Percentiles rank a stretch among this genome's conserved stretches.
Evolutionary conservation across 2,888 invertebrate species (phyloP).

Genomic region (Apodemia zela): DNA sequence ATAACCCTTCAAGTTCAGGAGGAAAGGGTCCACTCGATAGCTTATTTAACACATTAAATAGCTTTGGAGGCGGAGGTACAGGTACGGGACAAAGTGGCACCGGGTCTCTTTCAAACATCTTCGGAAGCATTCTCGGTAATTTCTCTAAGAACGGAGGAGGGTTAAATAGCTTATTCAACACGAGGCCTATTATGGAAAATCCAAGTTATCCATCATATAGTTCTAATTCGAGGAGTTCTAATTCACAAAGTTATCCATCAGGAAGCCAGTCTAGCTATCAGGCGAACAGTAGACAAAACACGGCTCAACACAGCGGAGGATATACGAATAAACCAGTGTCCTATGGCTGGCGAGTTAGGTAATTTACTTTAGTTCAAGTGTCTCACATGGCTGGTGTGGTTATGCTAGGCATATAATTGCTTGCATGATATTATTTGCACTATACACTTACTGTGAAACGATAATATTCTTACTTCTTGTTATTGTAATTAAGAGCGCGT

Average conservation of each 20-base stretch:
- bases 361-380: slow-evolving; percentile 40
- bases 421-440: slow-evolving; percentile 12
- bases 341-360: slow-evolving; percentile 76
- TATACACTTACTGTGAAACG: background rate
- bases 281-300: slow-evolving; percentile 45
- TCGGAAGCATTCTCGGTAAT: slow-evolving; percentile 61
- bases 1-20: too few relatives aligned
- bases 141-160: slow-evolving; percentile 60
- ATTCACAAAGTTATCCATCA: slow-evolving; percentile 63
- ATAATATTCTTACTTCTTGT: background rate
- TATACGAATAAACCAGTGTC: slow-evolving; percentile 58
- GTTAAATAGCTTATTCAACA: slow-evolving; percentile 57
- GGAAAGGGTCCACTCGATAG: slow-evolving; percentile 32
- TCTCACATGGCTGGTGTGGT: slow-evolving; percentile 39
- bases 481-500: background rate
- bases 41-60: slow-evolving; percentile 32
- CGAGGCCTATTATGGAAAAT: slow-evolving; percentile 69
- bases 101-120: slow-evolving; percentile 54
- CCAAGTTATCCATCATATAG: slow-evolving; percentile 64
- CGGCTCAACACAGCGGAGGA: slow-evolving; percentile 48
- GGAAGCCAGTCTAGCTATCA: slow-evolving; percentile 59
- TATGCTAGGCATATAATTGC: slow-evolving; percentile 37
- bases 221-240: slow-evolving; percentile 62
- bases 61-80: slow-evolving; percentile 27
- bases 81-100: slow-evolving; percentile 33